Evolutionary conservation across 1,140 invertebrate genomes (phyloP).

Genomic region (Drosophila sproati): DNA sequence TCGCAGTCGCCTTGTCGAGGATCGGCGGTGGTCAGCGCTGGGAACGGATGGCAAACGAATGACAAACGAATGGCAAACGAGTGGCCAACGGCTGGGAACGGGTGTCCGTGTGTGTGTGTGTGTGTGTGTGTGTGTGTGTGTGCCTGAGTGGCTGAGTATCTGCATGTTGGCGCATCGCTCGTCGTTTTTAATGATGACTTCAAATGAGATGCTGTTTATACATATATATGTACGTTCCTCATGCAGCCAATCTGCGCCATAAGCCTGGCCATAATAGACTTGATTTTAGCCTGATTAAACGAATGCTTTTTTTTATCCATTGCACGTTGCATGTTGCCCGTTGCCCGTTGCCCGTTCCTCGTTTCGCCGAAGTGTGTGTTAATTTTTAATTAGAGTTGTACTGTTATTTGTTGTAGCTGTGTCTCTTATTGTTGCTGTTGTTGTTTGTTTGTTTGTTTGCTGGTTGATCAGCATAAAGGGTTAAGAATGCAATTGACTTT

Average conservation of each 20-base stretch:
- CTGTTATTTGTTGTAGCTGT: conserved; percentile 73
- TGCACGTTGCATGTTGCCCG: too few species aligned
- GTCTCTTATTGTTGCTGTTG: conserved; percentile 46
- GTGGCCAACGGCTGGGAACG: too few species aligned
- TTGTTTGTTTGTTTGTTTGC: conserved; percentile 32
- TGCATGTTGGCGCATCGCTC: conserved; percentile 60
- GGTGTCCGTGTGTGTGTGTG: not conserved
- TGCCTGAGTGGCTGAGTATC: conserved; percentile 36
- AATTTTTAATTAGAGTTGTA: conserved; percentile 83
- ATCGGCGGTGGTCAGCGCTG: conserved; percentile 8
- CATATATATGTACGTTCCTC: conserved; percentile 43
- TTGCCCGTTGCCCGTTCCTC: not conserved
- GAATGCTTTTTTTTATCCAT: conserved; percentile 49
- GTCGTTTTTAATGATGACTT: conserved; percentile 82
- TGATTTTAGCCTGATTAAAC: conserved; percentile 79
- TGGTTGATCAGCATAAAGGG: conserved; percentile 70
- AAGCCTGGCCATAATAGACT: conserved; percentile 76
- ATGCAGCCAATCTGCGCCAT: conserved; percentile 65
- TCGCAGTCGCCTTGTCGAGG: conserved; percentile 45
- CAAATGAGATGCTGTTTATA: conserved; percentile 72
- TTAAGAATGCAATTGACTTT: conserved; percentile 83
- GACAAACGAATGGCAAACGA: not conserved
- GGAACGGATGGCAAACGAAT: not conserved
- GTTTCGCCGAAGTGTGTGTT: conserved; percentile 57
- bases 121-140: not conserved